Conservation (phyloP, 2,797 vertebrate genomes). For the Catostomus latipinnis region DNA sequence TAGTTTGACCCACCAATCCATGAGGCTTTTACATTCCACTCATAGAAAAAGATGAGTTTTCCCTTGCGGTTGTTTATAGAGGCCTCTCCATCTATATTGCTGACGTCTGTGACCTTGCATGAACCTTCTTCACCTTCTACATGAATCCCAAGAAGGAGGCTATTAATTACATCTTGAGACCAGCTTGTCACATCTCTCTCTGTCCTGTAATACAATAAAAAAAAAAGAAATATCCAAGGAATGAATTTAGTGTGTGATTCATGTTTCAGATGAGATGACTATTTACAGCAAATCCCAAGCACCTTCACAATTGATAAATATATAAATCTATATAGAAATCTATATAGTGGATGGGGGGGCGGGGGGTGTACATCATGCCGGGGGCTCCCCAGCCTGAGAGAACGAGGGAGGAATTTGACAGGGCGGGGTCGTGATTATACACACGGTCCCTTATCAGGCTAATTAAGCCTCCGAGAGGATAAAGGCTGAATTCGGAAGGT, state of each 20-base stretch:
- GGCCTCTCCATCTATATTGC: conserved; percentile 91
- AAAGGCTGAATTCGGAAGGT: no score
- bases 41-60: conserved; percentile 98
- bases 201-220: conserved; percentile 79
- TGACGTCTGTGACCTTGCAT: conserved; percentile 94
- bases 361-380: no score
- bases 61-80: conserved; percentile 99
- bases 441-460: no score
- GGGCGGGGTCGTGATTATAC: no score
- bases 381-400: no score
- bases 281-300: background rate
- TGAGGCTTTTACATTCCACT: conserved; percentile 90
- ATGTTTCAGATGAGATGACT: background rate
- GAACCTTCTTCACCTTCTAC: conserved; percentile 87
- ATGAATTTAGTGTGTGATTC: background rate
- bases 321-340: no score
- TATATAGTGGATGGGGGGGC: no score
- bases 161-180: conserved; percentile 93
- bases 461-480: no score
- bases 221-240: background rate
- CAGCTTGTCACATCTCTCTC: conserved; percentile 95
- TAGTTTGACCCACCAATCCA: conserved; percentile 80
- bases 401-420: no score
- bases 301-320: no score
- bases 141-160: conserved; percentile 83